Evolutionary conservation across 2,113 vertebrate genomes (phyloP), one percentile per base, ranked within the genome.

Genomic region (Dromiciops gliroides): DNA sequence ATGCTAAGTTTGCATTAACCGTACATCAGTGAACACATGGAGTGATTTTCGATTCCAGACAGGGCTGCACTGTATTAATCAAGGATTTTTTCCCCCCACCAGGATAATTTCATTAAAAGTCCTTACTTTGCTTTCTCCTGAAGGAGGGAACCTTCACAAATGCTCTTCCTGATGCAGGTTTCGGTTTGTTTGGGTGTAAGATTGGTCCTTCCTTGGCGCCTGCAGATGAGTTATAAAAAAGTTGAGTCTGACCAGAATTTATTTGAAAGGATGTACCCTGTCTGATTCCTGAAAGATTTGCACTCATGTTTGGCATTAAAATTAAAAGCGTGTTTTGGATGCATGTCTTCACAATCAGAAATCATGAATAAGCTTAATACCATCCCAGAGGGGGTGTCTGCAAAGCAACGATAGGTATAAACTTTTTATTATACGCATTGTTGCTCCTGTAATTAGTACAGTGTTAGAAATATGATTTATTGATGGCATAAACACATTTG

Each of bases 191-290:
- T 92, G 91, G 96, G 90, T 91, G 44, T 94, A 95, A 91, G 11
- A 51, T 89, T 91, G 51, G 48, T 52, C 24, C 93, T 92, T 89
- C 95, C 91, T 95, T 96, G 93, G 95, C 88, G 97, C 95, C 50
- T 93, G 49, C 88, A 91, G 31, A 50, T 5, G 92, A 93, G 51
- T 56, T 48, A 96, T 51, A 89, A 96, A 95, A 95, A 95, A 90
- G 50, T 37, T 92, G 95, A 94, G 52, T 92, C 96, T 93, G 88
- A 91, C 92, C 92, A 90, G 93, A 95, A 90, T 9, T 31, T 31
- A 51, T 91, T 90, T 51, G 83, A 51, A 60, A 67, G 49, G 88
- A 37, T n/a, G 48, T 1, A 2, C 90, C 48, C 88, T 3, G 0
- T 95, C 94, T 90, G 51, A 14, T 0, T 0, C 91, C 60, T 50